These are phyloP conservation scores for Clarias macrocephalus DNA, from an alignment of 2,113 vertebrate genomes.

Conservation along the genomic window DNA sequence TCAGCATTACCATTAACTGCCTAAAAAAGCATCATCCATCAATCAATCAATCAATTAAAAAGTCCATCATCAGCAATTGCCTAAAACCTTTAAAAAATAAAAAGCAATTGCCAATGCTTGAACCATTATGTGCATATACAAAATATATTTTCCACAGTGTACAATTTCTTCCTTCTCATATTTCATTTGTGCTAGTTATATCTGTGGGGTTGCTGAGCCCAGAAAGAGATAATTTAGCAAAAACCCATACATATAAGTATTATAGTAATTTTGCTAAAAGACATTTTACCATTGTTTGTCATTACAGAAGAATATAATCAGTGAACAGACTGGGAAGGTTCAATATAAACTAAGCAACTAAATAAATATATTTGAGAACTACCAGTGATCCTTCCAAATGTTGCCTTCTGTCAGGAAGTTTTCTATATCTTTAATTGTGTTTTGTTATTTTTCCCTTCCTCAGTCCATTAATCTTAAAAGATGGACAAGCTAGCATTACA, in stretches of 20 bases:
- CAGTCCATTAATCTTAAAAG: slow-evolving; percentile 70
- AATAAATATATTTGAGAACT: slow-evolving; percentile 15
- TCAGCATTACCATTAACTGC: too few relatives aligned
- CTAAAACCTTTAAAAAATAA: not conserved
- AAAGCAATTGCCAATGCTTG: not conserved
- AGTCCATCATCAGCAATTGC: too few relatives aligned
- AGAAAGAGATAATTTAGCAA: not conserved
- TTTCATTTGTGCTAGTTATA: not conserved
- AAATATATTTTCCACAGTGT: not conserved
- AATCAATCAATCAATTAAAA: too few relatives aligned
- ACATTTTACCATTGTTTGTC: not conserved
- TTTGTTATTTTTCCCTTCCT: slow-evolving; percentile 69
- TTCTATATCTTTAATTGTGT: slow-evolving; percentile 61
- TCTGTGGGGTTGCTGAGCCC: not conserved
- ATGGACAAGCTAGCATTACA: slow-evolving; percentile 71
- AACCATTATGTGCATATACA: not conserved
- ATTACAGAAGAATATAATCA: not conserved
- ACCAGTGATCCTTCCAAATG: slow-evolving; percentile 1
- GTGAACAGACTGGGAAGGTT: not conserved
- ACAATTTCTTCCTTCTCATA: not conserved
- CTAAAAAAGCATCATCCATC: too few relatives aligned
- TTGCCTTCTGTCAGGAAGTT: not conserved
- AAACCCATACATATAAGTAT: not conserved
- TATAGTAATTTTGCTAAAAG: not conserved
- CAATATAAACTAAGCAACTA: not conserved